Evolutionary conservation across 1,140 invertebrate species (phyloP), one percentile per base, ranked within the genome.

Genomic region (Chymomyza costata): DNA sequence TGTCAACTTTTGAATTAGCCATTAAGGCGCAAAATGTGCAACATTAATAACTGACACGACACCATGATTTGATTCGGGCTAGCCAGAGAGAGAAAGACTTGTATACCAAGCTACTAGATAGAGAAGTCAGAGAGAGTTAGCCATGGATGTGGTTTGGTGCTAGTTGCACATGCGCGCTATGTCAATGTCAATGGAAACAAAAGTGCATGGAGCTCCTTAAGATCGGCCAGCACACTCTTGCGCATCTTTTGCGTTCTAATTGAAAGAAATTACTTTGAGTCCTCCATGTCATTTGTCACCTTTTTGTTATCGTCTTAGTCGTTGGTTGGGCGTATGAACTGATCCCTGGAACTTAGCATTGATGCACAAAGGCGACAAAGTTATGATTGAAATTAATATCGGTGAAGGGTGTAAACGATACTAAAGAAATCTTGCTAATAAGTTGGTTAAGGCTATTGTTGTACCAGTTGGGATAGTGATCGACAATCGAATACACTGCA

Each of bases 181-280:
- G 81, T 83, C 74, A 83, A 81, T 78, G 81, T 83, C 81, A 83
- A 44, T 41, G 69, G 46, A 50, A 71, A 80, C 78, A 78, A 83
- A 81, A 64, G 48, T 38, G 21, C 8, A 5, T 8, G 21, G 3
- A 3, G 8, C 21, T 25, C 21, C 8, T 25, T 3, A 25, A 3
- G 3, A 76, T 56, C 76, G 70, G 70, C 28, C 60, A 21, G 16
- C 32, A 10, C 25, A 61, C 61, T 67, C 55, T 37, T 70, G 69
- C 53, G 59, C 66, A 65, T 53, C 38, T 35, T n/a, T n/a, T n/a
- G n/a, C 48, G 38, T 67, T 82, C 71, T 84, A 84, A 83, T 84
- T 84, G 82, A 83, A 84, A 84, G 82, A 82, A 84, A 84, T 84
- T 83, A 84, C 82, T 84, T 83, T 82, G 71, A 80, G 78, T 76